Evolutionary conservation across 2,888 invertebrate genomes (phyloP).

Genomic region (Therioaphis trifolii): DNA sequence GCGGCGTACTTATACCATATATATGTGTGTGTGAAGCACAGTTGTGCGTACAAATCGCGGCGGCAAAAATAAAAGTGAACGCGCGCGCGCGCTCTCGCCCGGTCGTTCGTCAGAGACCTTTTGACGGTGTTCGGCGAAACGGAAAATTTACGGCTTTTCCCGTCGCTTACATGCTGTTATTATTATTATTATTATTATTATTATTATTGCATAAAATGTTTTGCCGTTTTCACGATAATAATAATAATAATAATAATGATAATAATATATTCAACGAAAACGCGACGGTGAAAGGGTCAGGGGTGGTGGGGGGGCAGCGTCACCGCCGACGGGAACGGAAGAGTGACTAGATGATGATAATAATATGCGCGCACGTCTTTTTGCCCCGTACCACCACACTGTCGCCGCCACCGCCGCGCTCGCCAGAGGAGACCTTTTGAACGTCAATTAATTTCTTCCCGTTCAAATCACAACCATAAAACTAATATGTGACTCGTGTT

Average conservation of each 20-base stretch:
- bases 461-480: constrained; percentile 66
- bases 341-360: constrained; percentile 40
- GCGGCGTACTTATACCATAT: too few relatives aligned
- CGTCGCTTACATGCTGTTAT: constrained; percentile 38
- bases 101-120: constrained; percentile 27
- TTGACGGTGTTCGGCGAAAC: constrained; percentile 52
- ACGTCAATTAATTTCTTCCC: constrained; percentile 67
- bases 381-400: neutral
- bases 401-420: constrained; percentile 16
- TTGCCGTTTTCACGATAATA: constrained; percentile 27
- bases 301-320: neutral
- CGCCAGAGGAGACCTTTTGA: constrained; percentile 63
- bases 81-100: neutral
- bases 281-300: neutral
- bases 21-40: too few relatives aligned
- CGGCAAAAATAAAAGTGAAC: constrained; percentile 5
- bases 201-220: constrained; percentile 49
- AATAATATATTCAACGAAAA: constrained; percentile 48
- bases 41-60: too few relatives aligned
- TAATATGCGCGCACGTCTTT: constrained; percentile 39
- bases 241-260: constrained; percentile 25
- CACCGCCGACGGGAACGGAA: constrained; percentile 1
- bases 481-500: constrained; percentile 48
- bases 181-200: constrained; percentile 51
- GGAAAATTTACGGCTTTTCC: constrained; percentile 43